Percentiles rank a stretch among this genome's conserved stretches.
phyloP scores from a whole-genome alignment of 2,797 vertebrate genomes.

The Notolabrus celidotus region DNA sequence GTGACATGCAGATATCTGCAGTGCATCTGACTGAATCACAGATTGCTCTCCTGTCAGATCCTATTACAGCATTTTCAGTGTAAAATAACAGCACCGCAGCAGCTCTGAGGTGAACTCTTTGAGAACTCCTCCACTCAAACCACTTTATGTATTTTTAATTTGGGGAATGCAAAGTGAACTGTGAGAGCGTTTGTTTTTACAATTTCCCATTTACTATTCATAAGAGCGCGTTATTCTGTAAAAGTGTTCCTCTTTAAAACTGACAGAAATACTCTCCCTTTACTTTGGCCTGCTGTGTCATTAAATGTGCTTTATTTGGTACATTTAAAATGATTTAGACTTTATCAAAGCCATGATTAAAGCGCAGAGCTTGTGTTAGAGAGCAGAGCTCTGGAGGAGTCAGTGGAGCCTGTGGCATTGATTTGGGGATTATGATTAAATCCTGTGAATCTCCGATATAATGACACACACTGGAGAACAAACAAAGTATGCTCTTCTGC shows the following conservation, averaged over 20 bases:
- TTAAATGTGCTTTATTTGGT: background rate
- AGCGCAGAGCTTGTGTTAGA: background rate
- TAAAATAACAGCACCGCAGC: slow-evolving; percentile 18
- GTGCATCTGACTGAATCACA: slow-evolving; percentile 44
- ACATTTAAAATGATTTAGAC: background rate
- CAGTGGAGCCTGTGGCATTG: slow-evolving; percentile 4
- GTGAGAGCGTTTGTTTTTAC: background rate
- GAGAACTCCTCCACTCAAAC: slow-evolving; percentile 11
- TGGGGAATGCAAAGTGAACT: background rate
- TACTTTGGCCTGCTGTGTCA: background rate
- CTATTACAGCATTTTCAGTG: slow-evolving; percentile 31
- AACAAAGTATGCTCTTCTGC: slow-evolving; percentile 13
- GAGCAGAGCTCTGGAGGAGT: background rate
- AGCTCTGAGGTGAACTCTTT: slow-evolving; percentile 8
- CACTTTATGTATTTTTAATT: background rate
- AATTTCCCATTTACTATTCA: background rate
- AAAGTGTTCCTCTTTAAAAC: background rate
- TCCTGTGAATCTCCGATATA: slow-evolving; percentile 35
- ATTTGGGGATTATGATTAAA: slow-evolving; percentile 31
- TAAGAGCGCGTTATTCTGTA: background rate
- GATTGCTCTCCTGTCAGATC: slow-evolving; percentile 41
- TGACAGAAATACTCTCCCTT: background rate
- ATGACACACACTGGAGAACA: slow-evolving; percentile 16
- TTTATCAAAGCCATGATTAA: slow-evolving; percentile 5
- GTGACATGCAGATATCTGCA: slow-evolving; percentile 54